phyloP scores from a whole-genome alignment of 2,797 vertebrate genomes.

The Hemitrygon akajei region DNA sequence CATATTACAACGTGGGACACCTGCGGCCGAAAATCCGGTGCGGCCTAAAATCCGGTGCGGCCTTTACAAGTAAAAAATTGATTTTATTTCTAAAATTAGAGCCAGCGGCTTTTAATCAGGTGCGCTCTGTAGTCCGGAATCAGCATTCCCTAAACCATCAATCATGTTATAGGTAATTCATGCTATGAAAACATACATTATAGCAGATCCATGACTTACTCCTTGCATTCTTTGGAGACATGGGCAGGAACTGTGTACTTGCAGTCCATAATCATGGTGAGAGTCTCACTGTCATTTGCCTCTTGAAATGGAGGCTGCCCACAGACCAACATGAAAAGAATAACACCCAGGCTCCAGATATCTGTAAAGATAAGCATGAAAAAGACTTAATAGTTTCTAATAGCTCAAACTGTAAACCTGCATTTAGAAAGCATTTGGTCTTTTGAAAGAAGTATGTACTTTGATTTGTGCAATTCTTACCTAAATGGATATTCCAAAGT shows the following conservation, averaged over 20 bases:
- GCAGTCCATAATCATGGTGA: conserved; percentile 98
- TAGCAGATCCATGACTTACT: conserved; percentile 65
- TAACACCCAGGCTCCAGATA: conserved; percentile 74
- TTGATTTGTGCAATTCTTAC: neutral
- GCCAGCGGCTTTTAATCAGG: too few species aligned
- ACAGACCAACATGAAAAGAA: conserved; percentile 74
- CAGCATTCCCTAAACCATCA: too few species aligned
- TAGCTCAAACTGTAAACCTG: neutral
- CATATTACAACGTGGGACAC: too few species aligned
- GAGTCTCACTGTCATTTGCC: conserved; percentile 93
- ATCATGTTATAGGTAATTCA: too few species aligned
- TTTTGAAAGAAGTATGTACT: neutral
- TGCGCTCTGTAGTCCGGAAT: too few species aligned
- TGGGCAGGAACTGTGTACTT: conserved; percentile 82
- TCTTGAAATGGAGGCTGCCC: conserved; percentile 94
- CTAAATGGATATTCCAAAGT: neutral
- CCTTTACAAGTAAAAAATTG: too few species aligned
- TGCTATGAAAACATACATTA: too few species aligned
- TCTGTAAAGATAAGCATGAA: conserved; percentile 50
- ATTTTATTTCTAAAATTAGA: too few species aligned
- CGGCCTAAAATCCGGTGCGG: too few species aligned
- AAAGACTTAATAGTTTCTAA: neutral
- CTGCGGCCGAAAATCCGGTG: too few species aligned
- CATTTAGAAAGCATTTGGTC: neutral
- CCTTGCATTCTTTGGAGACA: conserved; percentile 80